Base-by-base conservation (phyloP, 1,140 invertebrate species). In the Hycleus cichorii region DNA sequence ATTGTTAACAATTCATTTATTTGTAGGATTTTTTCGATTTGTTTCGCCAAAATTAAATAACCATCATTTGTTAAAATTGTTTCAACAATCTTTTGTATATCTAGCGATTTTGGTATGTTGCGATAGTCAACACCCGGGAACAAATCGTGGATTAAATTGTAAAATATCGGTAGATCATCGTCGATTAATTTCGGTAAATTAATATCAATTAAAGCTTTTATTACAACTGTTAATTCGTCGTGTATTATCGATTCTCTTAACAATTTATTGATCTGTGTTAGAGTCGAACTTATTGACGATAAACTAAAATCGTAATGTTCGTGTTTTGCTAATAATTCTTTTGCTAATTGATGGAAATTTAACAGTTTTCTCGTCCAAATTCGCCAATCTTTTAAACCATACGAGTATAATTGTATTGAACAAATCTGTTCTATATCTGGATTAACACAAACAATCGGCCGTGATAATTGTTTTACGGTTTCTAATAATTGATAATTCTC, bases 231-330 rank as follows among this genome's bases (percentile, higher is more conserved):
- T 18, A 18, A 18, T 18, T 18, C 18, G 18, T 47, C 93, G 81
- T 65, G 89, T 83, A 76, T 96, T 92, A 3, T 86, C 8, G 87
- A 85, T 39, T 82, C 83, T 61, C 90, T 77, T 67, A 90, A 90
- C 65, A 94, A 76, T 25, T 92, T 87, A 6, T 90, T 90, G 2
- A 92, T 91, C 89, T 93, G 93, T 5, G 91, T 83, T 3, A 95
- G 75, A 4, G 95, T 90, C 0, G 91, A 88, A 65, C 91, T 95
- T 2, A 95, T 72, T 6, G 91, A 90, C 54, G 92, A 78, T 49
- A 95, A 72, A n/a, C 93, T 91, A 83, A 93, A 96, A 69, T 96
- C 92, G 72, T 96, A 96, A 73, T 96, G 93, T 39, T 85, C 87
- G 70, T 95, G 92, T 73, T 93, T 93, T 4, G 91, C 94, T 39